Evolutionary conservation across 2,888 invertebrate species (phyloP).

Genomic region (Agrenia bidenticulata): DNA sequence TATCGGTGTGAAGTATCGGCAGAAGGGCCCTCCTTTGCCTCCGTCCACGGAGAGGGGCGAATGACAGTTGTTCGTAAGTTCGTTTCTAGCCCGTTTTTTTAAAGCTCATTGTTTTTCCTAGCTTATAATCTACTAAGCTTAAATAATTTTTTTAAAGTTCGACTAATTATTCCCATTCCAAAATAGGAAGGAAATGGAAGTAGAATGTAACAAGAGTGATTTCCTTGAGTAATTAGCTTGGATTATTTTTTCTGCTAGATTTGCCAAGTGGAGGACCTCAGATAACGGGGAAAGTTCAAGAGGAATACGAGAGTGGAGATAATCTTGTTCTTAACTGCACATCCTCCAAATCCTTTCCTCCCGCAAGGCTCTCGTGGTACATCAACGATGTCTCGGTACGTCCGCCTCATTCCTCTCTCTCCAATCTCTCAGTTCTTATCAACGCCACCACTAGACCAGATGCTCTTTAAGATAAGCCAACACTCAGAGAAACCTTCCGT

Average conservation of each 20-base stretch:
- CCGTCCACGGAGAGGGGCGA: conserved; percentile 71
- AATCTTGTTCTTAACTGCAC: conserved; percentile 50
- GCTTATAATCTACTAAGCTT: too few relatives aligned
- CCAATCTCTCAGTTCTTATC: background rate
- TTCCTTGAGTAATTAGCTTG: background rate
- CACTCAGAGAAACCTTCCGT: background rate
- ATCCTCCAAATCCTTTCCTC: conserved; percentile 47
- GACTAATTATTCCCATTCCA: background rate
- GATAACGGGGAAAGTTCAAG: conserved; percentile 49
- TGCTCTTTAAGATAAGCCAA: too few relatives aligned
- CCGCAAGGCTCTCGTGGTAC: conserved; percentile 51
- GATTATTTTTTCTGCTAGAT: too few relatives aligned
- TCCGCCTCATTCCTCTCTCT: background rate
- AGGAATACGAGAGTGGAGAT: conserved; percentile 51
- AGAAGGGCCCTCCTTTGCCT: conserved; percentile 75
- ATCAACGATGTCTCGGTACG: conserved; percentile 50
- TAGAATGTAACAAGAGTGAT: background rate
- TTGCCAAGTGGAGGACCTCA: conserved; percentile 51
- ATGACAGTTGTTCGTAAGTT: conserved; percentile 80
- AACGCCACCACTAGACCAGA: background rate
- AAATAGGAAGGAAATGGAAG: background rate
- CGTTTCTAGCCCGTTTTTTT: too few relatives aligned
- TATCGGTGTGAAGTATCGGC: conserved; percentile 77
- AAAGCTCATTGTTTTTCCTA: too few relatives aligned
- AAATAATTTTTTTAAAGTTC: background rate